Evolutionary conservation across 2,113 vertebrate genomes (phyloP).

Genomic region (Cepphus grylle): DNA sequence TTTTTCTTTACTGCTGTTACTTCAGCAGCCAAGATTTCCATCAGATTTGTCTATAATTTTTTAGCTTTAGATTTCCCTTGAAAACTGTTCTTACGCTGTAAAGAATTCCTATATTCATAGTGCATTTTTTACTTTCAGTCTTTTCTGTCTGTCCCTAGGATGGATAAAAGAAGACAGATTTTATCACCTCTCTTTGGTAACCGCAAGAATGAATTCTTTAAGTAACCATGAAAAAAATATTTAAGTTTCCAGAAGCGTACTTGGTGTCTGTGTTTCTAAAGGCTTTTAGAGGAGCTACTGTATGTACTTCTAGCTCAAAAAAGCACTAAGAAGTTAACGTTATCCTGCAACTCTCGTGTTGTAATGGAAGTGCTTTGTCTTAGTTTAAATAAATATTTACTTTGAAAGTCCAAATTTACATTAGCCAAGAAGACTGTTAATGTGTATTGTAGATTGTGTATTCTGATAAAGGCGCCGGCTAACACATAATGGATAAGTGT

Average conservation of each 20-base stretch:
- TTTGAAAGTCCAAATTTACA: background rate
- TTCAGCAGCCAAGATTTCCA: background rate
- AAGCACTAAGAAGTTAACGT: background rate
- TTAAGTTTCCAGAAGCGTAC: background rate
- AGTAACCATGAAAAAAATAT: background rate
- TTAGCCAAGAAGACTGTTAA: background rate
- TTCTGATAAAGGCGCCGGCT: background rate
- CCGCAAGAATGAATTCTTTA: background rate
- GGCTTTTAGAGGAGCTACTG: background rate
- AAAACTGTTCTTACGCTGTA: background rate
- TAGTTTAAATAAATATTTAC: conserved; percentile 46
- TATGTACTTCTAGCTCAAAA: background rate
- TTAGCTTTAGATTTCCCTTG: background rate
- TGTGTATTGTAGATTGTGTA: background rate
- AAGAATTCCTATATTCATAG: background rate
- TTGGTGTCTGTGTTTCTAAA: background rate
- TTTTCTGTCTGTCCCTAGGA: background rate
- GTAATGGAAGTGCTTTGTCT: conserved; percentile 29
- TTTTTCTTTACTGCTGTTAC: background rate
- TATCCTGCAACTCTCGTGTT: background rate
- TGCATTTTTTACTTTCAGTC: background rate
- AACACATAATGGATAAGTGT: background rate
- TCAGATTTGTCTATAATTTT: background rate
- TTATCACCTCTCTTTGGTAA: background rate
- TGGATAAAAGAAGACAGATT: background rate